Conservation (phyloP, 2,888 invertebrate species). For the Ectropis crepuscularia region DNA sequence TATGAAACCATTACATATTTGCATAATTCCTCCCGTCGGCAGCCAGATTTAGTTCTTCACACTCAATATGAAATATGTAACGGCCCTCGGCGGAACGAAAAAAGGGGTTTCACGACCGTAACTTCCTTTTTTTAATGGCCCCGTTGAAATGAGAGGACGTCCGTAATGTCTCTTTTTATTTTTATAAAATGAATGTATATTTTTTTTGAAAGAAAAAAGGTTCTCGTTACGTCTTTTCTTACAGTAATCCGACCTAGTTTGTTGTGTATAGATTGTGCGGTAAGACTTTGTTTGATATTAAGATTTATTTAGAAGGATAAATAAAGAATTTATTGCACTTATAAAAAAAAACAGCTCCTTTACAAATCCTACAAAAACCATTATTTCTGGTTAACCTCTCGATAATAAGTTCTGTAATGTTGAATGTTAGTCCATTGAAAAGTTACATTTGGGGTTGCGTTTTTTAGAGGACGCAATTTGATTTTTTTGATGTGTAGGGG, state of each 20-base stretch:
- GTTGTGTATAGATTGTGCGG: not conserved
- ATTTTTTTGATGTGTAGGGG: too few species aligned
- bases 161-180: conserved; percentile 40
- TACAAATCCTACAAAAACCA: too few species aligned
- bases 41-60: conserved; percentile 29
- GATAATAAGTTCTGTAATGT: too few species aligned
- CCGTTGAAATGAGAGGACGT: conserved; percentile 39
- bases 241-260: not conserved
- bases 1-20: not conserved
- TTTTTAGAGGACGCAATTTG: too few species aligned
- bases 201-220: conserved; percentile 15
- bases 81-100: conserved; percentile 32
- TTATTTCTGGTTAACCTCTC: too few species aligned
- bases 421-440: too few species aligned
- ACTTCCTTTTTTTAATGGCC: conserved; percentile 42
- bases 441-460: too few species aligned
- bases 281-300: not conserved
- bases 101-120: conserved; percentile 41
- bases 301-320: too few species aligned
- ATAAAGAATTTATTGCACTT: too few species aligned
- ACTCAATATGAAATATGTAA: conserved; percentile 42
- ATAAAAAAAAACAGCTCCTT: too few species aligned
- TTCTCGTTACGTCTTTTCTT: conserved; percentile 5
- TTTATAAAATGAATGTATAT: conserved; percentile 31
- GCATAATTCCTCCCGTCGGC: conserved; percentile 3